Base-by-base conservation (phyloP, 2,888 invertebrate genomes). In the Drosophila gaucha region DNA sequence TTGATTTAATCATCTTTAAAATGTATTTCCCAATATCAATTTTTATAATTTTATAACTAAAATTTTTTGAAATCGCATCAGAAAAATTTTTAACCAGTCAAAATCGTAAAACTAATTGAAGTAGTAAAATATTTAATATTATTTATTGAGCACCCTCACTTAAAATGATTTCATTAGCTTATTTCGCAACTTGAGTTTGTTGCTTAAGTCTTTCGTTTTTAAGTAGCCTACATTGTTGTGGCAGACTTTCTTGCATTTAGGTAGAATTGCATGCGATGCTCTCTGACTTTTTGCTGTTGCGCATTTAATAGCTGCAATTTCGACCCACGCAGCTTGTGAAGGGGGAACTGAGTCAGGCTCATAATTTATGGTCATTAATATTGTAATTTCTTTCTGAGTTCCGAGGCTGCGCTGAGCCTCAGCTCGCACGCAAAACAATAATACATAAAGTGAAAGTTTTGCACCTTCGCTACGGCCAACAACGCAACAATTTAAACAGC, bases 381-480 rank as follows among this genome's bases (percentile, higher is more conserved):
- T 85, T 83, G 69, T 86, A 86, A 86, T 88, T 88, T 87, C 77
- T 88, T 58, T 57, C 18, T 46, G 43, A 31, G 54, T 50, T 69
- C 38, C 41, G 57, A 36, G 33, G 39, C 50, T 57, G 51, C 67
- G 65, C 60, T 77, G 41, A 59, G 80, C 64, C 50, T 46, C 44
- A 55, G 28, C 74, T 66, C 72, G 62, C 83, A 86, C 84, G 86
- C 80, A 80, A 84, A 70, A 88, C 78, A 87, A 85, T 75, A 65
- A 64, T 67, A 66, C 63, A 64, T 78, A 69, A 79, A 89, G 88
- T 88, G 89, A 88, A 88, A 88, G 89, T 88, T 88, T 89, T 88
- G 86, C 86, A 88, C 78, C 88, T 78, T 64, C 58, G 62, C 58
- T 60, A 58, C 36, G 71, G 64, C 51, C 58, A 41, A 57, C 67